Evolutionary conservation across 2,113 vertebrate species (phyloP), one percentile per base, ranked within the genome.

Genomic region (Illadopsis cleaveri): DNA sequence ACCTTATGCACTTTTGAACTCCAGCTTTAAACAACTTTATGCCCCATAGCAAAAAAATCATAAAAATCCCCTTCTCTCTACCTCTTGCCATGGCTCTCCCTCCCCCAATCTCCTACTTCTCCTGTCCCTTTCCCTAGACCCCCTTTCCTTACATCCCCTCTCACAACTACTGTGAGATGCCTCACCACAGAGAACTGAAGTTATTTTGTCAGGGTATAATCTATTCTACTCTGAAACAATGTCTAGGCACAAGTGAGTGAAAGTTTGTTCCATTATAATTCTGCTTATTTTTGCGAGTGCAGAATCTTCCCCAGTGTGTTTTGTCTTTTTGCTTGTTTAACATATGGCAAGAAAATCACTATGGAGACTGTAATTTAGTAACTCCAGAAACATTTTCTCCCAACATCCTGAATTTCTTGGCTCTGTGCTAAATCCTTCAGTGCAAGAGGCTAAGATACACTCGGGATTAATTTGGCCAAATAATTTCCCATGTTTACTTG

Each of bases 301-400:
- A 89, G 73, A 61, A 68, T 72, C 89, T 75, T 93, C 58, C 38
- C 50, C 35, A 70, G 50, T 62, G 54, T 89, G 75, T 82, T 96
- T 84, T 90, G 50, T 94, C 90, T 93, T 90, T 62, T 61, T 87
- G 21, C 33, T 85, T 93, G 25, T 93, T 94, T 93, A 88, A 85
- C 22, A 82, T 48, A 96, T 92, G 87, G 50, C 56, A 93, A 96
- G 64, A 92, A 90, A 88, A 92, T 95, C 31, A 18, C 87, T 75
- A 60, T n/a, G 44, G 93, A 90, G 66, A 86, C 50, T 92, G 87
- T 56, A 90, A 90, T 96, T 90, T 42, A 90, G 54, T 92, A 93
- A 86, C 19, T 92, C 68, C 18, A 45, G 72, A 93, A 62, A 0
- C 45, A 86, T 40, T 77, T 72, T 86, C 64, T 89, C 94, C 75